Base-by-base conservation (phyloP, 2,888 invertebrate genomes). In the Geotrupes spiniger region DNA sequence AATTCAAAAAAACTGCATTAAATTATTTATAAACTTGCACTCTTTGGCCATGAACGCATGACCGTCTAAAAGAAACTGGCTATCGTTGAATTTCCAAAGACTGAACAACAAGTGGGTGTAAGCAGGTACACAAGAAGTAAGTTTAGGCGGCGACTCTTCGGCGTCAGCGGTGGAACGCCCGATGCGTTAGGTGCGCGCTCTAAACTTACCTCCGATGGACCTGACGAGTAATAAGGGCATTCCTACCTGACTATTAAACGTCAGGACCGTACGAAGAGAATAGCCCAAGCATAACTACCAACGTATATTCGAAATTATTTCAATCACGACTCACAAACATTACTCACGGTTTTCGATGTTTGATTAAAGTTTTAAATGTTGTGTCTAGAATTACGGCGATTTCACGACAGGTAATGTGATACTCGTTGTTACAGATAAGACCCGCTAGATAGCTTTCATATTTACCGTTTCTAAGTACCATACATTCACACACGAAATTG, bases 161-260 rank as follows among this genome's bases (percentile, higher is more conserved):
- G 42, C 27, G 26, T 17, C 38, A 25, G 21, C 38, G 39, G 36
- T 5, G 9, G 37, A 46, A 42, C 28, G 15, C 14, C 12, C 29
- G n/a, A 36, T 41, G 44, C 15, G 14, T 16, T 41, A 37, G n/a
- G 41, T 41, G 44, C 15, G 14, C 21, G 41, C 45, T 68, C 68
- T 15, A 66, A 58, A 63, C 51, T 69, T 65, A 44, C 51, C 54
- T 66, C 63, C 66, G 45, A 56, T 61, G 53, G 61, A 54, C 60
- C 66, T 68, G 56, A 57, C 53, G 54, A 64, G 61, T 67, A 60
- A 51, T 62, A 55, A 59, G 61, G 62, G 68, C 62, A 69, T 70
- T 70, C 70, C 65, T 50, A 45, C 49, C 51, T 48, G 43, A 43
- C 36, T 38, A 36, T 36, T 42, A 47, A 47, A 27, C 28, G 41